Conservation (phyloP, 2,888 invertebrate species). For the Labia minor region DNA sequence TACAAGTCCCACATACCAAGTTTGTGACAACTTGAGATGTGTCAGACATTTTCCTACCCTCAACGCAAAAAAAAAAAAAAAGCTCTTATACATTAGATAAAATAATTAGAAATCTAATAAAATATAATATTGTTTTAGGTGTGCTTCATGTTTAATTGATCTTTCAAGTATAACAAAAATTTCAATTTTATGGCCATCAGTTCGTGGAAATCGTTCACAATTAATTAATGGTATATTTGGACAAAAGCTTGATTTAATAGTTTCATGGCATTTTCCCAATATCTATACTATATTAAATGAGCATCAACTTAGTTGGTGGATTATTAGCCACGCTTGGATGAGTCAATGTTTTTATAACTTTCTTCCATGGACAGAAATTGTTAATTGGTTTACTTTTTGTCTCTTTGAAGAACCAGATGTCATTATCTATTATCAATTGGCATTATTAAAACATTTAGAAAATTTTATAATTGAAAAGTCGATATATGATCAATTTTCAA, state of each 20-base stretch:
- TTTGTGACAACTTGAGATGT: too few relatives aligned
- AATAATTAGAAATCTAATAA: too few relatives aligned
- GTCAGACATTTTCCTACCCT: too few relatives aligned
- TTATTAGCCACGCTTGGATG: conserved; percentile 21
- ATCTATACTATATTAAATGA: neutral
- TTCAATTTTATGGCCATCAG: neutral
- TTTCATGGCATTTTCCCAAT: neutral
- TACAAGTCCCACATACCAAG: too few relatives aligned
- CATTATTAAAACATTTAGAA: conserved; percentile 22
- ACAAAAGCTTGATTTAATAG: neutral
- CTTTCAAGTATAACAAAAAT: neutral
- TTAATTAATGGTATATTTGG: neutral
- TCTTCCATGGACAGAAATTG: conserved; percentile 24
- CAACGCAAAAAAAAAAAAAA: too few relatives aligned
- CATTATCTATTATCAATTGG: conserved; percentile 22
- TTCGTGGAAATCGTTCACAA: neutral
- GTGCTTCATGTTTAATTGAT: neutral
- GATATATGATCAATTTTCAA: neutral
- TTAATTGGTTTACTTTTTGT: conserved; percentile 21
- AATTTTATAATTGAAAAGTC: neutral
- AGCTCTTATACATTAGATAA: too few relatives aligned
- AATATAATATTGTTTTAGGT: neutral
- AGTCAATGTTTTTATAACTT: conserved; percentile 23
- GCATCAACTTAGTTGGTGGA: conserved; percentile 19
- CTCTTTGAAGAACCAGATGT: conserved; percentile 22